These are phyloP conservation scores for Alectoris magna DNA, from an alignment of 2,797 vertebrate species.

Conservation along the genomic window DNA sequence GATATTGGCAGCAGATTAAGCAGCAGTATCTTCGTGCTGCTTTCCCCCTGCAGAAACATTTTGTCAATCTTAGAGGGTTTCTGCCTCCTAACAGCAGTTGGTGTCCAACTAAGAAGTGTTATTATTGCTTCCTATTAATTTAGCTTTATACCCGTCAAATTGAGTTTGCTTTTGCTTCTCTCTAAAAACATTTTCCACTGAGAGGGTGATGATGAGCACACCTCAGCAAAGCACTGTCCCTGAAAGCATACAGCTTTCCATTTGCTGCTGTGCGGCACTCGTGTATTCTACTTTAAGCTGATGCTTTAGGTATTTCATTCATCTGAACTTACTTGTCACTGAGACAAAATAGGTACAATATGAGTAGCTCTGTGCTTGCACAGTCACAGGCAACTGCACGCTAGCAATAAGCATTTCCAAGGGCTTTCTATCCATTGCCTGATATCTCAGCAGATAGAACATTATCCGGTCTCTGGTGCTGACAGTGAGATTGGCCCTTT, in stretches of 20 bases:
- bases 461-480: background rate
- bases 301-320: background rate
- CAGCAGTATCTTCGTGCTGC: background rate
- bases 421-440: background rate
- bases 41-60: background rate
- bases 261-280: background rate
- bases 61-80: background rate
- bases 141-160: background rate
- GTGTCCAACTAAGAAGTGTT: background rate
- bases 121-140: background rate
- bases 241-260: background rate
- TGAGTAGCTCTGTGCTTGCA: background rate
- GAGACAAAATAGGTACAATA: background rate
- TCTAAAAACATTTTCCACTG: accelerated
- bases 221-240: background rate
- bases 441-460: background rate
- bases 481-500: background rate
- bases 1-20: background rate
- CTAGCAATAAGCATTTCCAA: background rate
- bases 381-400: background rate
- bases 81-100: background rate
- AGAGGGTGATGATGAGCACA: background rate
- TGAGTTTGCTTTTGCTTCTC: background rate
- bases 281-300: background rate
- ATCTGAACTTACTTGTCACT: background rate